Percentiles rank a stretch among this genome's conserved stretches.
These are phyloP conservation scores for Lasaia peninsularis DNA, from an alignment of 1,140 invertebrate genomes.

Conservation along the genomic window DNA sequence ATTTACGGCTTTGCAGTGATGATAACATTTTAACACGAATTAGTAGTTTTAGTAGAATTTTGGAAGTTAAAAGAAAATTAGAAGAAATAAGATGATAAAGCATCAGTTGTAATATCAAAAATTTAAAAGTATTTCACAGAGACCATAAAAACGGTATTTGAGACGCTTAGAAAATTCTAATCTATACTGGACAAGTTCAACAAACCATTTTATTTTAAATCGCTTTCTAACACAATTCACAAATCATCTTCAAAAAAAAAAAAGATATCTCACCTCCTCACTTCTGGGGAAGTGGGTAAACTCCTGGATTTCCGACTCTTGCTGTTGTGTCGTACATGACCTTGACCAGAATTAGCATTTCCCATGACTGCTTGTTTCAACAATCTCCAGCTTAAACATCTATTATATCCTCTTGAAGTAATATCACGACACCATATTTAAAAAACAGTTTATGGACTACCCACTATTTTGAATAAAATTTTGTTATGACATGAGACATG, in stretches of 20 bases:
- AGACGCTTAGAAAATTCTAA: too few relatives aligned
- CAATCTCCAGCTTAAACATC: slow-evolving; percentile 1
- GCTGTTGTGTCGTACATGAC: slow-evolving; percentile 47
- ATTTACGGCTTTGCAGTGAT: too few relatives aligned
- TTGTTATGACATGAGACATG: slow-evolving; percentile 1
- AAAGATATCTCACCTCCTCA: slow-evolving; percentile 54
- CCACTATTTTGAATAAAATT: not conserved
- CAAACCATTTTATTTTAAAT: too few relatives aligned
- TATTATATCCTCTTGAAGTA: slow-evolving; percentile 13
- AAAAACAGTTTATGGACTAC: not conserved
- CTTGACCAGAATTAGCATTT: slow-evolving; percentile 65
- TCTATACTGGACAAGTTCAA: too few relatives aligned
- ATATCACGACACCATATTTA: slow-evolving; percentile 8
- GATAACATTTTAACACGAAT: too few relatives aligned
- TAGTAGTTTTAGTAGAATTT: too few relatives aligned
- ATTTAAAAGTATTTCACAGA: too few relatives aligned
- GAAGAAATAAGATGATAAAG: too few relatives aligned
- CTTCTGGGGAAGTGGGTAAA: slow-evolving; percentile 73
- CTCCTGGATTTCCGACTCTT: slow-evolving; percentile 70
- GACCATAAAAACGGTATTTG: too few relatives aligned
- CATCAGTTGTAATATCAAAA: too few relatives aligned
- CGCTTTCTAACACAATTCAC: too few relatives aligned
- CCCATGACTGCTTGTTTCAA: slow-evolving; percentile 46
- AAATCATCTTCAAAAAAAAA: not conserved
- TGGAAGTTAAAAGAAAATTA: too few relatives aligned